These are phyloP conservation scores for Apis mellifera DNA, from an alignment of 1,140 invertebrate species.

Conservation along the genomic window Amel_HAv3.1 CM009934.2:9694501-9695000, in stretches of 20 bases:
- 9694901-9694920: background rate
- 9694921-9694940: background rate
- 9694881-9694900: background rate
- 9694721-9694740: constrained; percentile 24
- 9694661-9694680: constrained; percentile 24
- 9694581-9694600: constrained; percentile 39
- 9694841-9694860: constrained; percentile 17
- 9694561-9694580: background rate
- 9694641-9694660: constrained; percentile 48
- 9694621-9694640: constrained; percentile 54
- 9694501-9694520: background rate
- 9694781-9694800: constrained; percentile 10
- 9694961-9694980: too few relatives aligned
- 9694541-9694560: constrained; percentile 51
- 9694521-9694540: constrained; percentile 23
- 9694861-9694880: background rate
- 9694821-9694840: constrained; percentile 33
- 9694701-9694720: constrained; percentile 51
- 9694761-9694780: background rate
- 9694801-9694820: constrained; percentile 49
- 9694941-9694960: background rate
- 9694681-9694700: constrained; percentile 44
- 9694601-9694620: constrained; percentile 64
- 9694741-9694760: too few relatives aligned
- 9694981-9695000: too few relatives aligned